Conservation (phyloP, 2,113 vertebrate species). For the Cephalopholis sonnerati region DNA sequence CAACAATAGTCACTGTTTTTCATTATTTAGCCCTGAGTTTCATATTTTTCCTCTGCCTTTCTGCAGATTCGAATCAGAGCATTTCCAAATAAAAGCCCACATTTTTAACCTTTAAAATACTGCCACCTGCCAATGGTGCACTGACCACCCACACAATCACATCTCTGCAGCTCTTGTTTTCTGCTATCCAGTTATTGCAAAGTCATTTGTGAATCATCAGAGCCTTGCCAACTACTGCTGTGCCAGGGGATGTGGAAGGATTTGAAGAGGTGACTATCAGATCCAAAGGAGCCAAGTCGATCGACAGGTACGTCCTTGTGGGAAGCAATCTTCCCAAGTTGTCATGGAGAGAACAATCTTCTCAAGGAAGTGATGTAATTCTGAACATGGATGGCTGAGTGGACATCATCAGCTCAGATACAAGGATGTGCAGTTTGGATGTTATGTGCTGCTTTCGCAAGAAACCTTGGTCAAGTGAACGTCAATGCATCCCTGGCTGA, state of each 20-base stretch:
- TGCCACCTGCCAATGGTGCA: constrained; percentile 63
- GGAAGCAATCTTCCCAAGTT: constrained; percentile 20
- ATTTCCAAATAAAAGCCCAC: constrained; percentile 65
- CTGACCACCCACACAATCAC: constrained; percentile 54
- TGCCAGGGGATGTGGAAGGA: constrained; percentile 40
- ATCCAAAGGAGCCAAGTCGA: constrained; percentile 7
- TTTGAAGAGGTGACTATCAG: constrained; percentile 42
- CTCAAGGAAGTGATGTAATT: not conserved
- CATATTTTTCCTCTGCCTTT: constrained; percentile 28
- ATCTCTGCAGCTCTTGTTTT: constrained; percentile 47
- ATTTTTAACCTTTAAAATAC: constrained; percentile 67
- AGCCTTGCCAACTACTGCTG: constrained; percentile 47
- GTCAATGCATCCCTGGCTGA: not conserved
- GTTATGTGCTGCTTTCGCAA: constrained; percentile 1
- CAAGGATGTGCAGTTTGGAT: not conserved
- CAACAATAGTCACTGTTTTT: constrained; percentile 25
- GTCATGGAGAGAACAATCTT: constrained; percentile 4
- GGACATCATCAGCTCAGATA: not conserved
- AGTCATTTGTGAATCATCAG: constrained; percentile 65
- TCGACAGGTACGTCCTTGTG: constrained; percentile 22
- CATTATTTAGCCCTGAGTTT: constrained; percentile 30
- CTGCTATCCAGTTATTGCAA: constrained; percentile 56
- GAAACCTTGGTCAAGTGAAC: not conserved
- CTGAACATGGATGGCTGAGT: not conserved
- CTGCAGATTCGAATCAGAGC: constrained; percentile 42